phyloP scores from a whole-genome alignment of 2,888 invertebrate genomes.

The Xiphydria camelus region DNA sequence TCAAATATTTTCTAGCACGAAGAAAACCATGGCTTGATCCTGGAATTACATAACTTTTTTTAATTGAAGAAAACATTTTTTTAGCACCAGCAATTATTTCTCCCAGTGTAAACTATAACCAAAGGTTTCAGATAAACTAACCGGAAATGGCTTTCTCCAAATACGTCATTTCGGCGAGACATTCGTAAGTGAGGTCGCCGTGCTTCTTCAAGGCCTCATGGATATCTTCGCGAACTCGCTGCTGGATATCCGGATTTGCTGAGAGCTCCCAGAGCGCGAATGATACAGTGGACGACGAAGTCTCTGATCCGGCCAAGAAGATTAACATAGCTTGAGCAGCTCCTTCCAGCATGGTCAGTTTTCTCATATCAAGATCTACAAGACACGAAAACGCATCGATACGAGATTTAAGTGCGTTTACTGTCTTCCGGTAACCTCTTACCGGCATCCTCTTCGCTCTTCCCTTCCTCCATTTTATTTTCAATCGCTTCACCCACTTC shows the following conservation, averaged over 20 bases:
- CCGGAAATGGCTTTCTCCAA: slow-evolving; percentile 63
- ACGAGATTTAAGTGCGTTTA: too few species aligned
- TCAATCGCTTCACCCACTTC: too few species aligned
- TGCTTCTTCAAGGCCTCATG: slow-evolving; percentile 54
- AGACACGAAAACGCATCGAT: background rate
- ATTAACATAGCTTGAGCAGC: slow-evolving; percentile 64
- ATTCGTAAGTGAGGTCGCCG: slow-evolving; percentile 62
- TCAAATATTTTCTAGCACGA: slow-evolving; percentile 25
- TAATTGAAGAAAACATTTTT: too few species aligned
- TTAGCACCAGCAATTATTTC: too few species aligned
- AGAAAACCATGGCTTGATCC: too few species aligned
- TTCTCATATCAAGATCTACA: slow-evolving; percentile 14
- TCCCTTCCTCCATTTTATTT: too few species aligned
- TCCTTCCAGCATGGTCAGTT: slow-evolving; percentile 56
- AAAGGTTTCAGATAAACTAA: too few species aligned
- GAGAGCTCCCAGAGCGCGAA: slow-evolving; percentile 63
- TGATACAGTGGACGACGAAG: slow-evolving; percentile 65
- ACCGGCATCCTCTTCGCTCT: too few species aligned
- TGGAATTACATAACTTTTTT: too few species aligned
- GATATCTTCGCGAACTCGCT: slow-evolving; percentile 60
- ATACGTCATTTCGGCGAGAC: slow-evolving; percentile 63
- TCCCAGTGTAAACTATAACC: too few species aligned
- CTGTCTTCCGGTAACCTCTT: too few species aligned
- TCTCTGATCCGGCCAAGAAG: slow-evolving; percentile 68
- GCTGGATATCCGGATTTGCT: slow-evolving; percentile 60